phyloP scores from a whole-genome alignment of 2,888 invertebrate genomes.

The Acanthoscelides obtectus region DNA sequence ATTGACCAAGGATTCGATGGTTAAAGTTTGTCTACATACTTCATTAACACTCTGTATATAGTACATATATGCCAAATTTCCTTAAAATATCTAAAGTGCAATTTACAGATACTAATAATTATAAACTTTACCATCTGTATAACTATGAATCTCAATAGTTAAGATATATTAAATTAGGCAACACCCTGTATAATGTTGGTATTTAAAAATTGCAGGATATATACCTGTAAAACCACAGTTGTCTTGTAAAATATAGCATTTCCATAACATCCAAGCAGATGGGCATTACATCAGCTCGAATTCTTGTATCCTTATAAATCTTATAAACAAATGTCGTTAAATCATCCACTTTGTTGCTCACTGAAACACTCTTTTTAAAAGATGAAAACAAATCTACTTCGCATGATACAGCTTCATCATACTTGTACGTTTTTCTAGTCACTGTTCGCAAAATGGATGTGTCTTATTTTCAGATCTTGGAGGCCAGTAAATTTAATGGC shows the following conservation, averaged over 20 bases:
- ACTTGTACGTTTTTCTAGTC: constrained; percentile 24
- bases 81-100: no score
- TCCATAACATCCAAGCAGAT: constrained; percentile 36
- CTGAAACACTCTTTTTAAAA: constrained; percentile 32
- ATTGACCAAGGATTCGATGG: no score
- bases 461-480: constrained; percentile 30
- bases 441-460: constrained; percentile 29
- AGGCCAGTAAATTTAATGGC: constrained; percentile 36
- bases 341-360: constrained; percentile 35
- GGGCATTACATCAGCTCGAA: constrained; percentile 29
- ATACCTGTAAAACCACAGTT: constrained; percentile 26
- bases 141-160: no score
- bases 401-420: constrained; percentile 21
- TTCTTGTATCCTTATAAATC: constrained; percentile 30
- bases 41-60: no score
- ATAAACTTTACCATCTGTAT: no score
- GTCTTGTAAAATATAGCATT: constrained; percentile 30
- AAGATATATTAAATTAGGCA: no score
- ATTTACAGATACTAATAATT: no score
- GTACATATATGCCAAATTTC: no score
- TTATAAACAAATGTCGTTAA: constrained; percentile 36
- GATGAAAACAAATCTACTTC: constrained; percentile 35
- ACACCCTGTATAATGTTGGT: no score
- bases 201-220: no score
- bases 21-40: no score